Evolutionary conservation across 2,113 vertebrate genomes (phyloP).

Genomic region (Pseudorhombus dupliciocellatus): DNA sequence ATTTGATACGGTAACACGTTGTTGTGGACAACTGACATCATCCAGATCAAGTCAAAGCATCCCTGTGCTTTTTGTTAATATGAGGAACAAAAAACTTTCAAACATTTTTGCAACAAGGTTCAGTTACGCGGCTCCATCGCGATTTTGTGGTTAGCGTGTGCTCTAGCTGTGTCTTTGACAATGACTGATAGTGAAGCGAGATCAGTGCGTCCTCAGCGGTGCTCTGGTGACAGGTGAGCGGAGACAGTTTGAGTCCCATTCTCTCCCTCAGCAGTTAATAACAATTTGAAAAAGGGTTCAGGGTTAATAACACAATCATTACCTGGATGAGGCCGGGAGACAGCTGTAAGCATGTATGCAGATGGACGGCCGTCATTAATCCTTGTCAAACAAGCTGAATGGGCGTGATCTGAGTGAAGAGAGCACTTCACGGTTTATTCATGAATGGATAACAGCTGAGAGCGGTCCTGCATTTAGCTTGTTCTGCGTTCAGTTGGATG

Average conservation of each 20-base stretch:
- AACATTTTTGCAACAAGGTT: slow-evolving; percentile 23
- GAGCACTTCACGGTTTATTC: slow-evolving; percentile 62
- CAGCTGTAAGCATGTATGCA: slow-evolving; percentile 81
- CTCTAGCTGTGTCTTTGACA: slow-evolving; percentile 58
- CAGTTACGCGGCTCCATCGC: background rate
- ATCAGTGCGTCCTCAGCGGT: slow-evolving; percentile 63
- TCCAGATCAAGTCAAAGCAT: background rate
- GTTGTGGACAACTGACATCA: too few relatives aligned
- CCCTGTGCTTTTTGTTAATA: too few relatives aligned
- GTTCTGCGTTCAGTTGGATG: slow-evolving; percentile 42
- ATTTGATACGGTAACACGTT: too few relatives aligned
- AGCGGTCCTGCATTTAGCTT: slow-evolving; percentile 42
- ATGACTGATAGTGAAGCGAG: slow-evolving; percentile 71
- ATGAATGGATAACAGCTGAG: slow-evolving; percentile 56
- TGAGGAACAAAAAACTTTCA: too few relatives aligned
- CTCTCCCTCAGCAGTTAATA: slow-evolving; percentile 76
- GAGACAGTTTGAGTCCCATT: slow-evolving; percentile 77
- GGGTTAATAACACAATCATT: slow-evolving; percentile 84
- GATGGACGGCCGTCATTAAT: slow-evolving; percentile 76
- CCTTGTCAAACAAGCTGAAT: slow-evolving; percentile 73
- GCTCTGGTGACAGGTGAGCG: slow-evolving; percentile 71
- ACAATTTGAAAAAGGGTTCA: slow-evolving; percentile 76
- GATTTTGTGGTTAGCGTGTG: slow-evolving; percentile 22
- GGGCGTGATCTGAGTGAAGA: slow-evolving; percentile 48
- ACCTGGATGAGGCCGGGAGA: slow-evolving; percentile 74